Conservation (phyloP, 2,113 vertebrate species). For the Poecile atricapillus region DNA sequence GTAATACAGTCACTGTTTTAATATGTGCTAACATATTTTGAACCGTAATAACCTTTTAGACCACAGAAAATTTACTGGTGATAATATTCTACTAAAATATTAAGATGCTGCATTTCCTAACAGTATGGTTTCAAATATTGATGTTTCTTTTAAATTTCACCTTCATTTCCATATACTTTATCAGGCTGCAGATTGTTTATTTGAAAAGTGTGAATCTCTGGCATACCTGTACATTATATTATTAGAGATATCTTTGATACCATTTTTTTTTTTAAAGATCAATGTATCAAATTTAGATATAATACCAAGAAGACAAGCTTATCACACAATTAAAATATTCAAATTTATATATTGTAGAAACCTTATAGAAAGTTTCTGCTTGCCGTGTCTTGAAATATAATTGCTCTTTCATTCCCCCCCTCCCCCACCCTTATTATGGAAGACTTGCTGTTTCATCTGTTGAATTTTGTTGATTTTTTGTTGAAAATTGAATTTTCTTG, state of each 20-base stretch:
- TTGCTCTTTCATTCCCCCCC: not conserved
- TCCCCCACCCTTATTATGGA: not conserved
- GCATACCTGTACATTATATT: not conserved
- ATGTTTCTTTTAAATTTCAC: not conserved
- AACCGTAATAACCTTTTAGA: not conserved
- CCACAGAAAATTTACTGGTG: not conserved
- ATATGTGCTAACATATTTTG: not conserved
- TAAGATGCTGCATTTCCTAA: not conserved
- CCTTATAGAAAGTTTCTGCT: not conserved
- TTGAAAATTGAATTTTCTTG: not conserved
- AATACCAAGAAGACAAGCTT: not conserved
- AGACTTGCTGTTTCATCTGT: not conserved
- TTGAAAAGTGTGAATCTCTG: not conserved
- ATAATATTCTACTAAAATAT: not conserved
- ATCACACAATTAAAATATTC: not conserved
- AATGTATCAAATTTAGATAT: not conserved
- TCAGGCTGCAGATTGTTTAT: not conserved
- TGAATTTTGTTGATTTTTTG: not conserved
- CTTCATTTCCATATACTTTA: not conserved
- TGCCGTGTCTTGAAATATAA: not conserved
- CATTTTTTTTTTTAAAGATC: not conserved
- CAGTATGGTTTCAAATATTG: not conserved
- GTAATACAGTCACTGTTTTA: constrained; percentile 17
- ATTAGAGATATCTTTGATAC: not conserved
- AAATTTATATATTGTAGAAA: not conserved